Conservation (phyloP, 2,888 invertebrate species). For the Monoplex corrugatus region DNA sequence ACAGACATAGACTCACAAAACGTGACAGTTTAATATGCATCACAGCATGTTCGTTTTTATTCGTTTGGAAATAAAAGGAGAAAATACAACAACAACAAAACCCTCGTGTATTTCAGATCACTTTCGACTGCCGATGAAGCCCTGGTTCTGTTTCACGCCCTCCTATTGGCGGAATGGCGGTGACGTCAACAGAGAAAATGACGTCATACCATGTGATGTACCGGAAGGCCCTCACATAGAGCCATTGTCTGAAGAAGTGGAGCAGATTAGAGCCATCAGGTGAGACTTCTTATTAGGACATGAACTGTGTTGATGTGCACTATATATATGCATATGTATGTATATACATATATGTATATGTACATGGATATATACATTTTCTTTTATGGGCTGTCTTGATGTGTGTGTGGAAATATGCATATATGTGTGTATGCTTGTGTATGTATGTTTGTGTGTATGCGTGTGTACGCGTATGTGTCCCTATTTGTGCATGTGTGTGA, state of each 20-base stretch:
- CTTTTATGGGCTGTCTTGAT: too few species aligned
- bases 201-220: conserved; percentile 32
- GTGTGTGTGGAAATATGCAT: too few species aligned
- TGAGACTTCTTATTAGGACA: not conserved
- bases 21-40: too few species aligned
- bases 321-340: too few species aligned
- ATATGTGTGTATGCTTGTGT: too few species aligned
- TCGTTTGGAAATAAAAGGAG: too few species aligned
- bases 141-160: conserved; percentile 42
- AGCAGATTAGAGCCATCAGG: conserved; percentile 32
- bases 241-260: not conserved
- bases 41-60: too few species aligned
- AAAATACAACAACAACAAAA: not conserved
- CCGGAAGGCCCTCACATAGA: conserved; percentile 43
- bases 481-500: too few species aligned
- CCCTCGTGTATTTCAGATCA: not conserved
- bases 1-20: too few species aligned
- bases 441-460: not conserved
- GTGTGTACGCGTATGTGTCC: not conserved
- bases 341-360: not conserved
- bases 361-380: not conserved
- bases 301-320: too few species aligned
- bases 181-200: conserved; percentile 6
- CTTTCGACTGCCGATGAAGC: not conserved
- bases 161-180: conserved; percentile 36